phyloP scores from a whole-genome alignment of 2,888 invertebrate genomes.

The Empis livida region DNA sequence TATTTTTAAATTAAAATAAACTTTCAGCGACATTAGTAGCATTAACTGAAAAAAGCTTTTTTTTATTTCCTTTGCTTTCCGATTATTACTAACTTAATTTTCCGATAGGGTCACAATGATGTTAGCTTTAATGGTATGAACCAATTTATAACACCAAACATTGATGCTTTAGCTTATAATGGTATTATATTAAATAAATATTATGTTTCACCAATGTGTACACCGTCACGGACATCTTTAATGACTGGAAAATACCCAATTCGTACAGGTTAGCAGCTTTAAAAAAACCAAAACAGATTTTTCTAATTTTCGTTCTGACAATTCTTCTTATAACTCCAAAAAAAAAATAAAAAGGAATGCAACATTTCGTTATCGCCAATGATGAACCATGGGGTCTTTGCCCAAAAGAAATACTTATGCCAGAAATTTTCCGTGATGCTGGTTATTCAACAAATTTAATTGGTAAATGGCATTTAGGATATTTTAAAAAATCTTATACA shows the following conservation, averaged over 20 bases:
- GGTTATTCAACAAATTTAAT: constrained; percentile 73
- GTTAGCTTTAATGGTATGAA: constrained; percentile 80
- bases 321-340: not conserved
- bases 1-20: no score
- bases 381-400: constrained; percentile 62
- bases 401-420: constrained; percentile 50
- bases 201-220: constrained; percentile 76
- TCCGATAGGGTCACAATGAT: constrained; percentile 77
- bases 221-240: constrained; percentile 69
- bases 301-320: no score
- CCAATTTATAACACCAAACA: constrained; percentile 81
- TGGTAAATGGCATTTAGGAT: constrained; percentile 89
- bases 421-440: constrained; percentile 51
- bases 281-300: not conserved
- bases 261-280: constrained; percentile 43
- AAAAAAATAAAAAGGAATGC: constrained; percentile 45
- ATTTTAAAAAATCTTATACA: constrained; percentile 44
- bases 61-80: no score
- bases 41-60: no score
- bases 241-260: constrained; percentile 81
- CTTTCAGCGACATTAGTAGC: no score
- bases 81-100: no score
- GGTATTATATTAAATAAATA: constrained; percentile 68
- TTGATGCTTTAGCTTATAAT: constrained; percentile 73
- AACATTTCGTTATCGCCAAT: constrained; percentile 53